Base-by-base conservation (phyloP, 2,888 invertebrate species). In the Argyra leucocephala region DNA sequence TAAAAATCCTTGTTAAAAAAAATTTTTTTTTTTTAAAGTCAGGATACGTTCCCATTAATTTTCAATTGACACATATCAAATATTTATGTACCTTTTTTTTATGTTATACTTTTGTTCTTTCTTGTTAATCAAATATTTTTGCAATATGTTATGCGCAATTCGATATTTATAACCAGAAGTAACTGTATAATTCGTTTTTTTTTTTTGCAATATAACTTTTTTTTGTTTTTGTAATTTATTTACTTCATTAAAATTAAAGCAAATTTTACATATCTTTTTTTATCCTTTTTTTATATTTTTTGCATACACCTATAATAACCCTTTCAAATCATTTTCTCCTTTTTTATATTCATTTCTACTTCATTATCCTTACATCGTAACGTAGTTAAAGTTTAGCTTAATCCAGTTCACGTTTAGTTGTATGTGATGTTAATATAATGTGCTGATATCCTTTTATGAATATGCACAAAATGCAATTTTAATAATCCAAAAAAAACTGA, bases 61-160 rank as follows among this genome's bases (percentile, higher is more conserved):
- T 48, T n/a, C 48, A 48, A 48, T 48, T 48, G 48, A 48, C 48
- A 48, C 5, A 48, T 48, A 48, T 48, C 48, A 48, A 48, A 48
- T 48, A 48, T 48, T 48, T 48, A 48, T 48, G 48, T 48, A 48
- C 15, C 15, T 48, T 48, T 48, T 48, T 15, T 48, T 12, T 37
- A 9, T 37, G 37, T 5, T 48, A 3, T n/a, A 18, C 48, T 18
- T 48, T 18, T 9, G 6, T 37, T 9, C 12, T 37, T 37, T 31
- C 12, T 31, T 3, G 12, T 31, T 31, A 31, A 10, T 7, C 31
- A 31, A 31, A 10, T 31, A 10, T 4, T 48, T 48, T 48, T 48
- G 48, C 48, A 31, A 31, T 31, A 31, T 31, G 31, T 31, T 31
- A 31, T 10, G 31, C 31, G 31, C 31, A 48, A 48, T 48, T 18